A percentile compares a stretch with the other conserved stretches of the same genome.
Conservation (phyloP, 2,888 invertebrate species). For the Diplolepis rosae region DNA sequence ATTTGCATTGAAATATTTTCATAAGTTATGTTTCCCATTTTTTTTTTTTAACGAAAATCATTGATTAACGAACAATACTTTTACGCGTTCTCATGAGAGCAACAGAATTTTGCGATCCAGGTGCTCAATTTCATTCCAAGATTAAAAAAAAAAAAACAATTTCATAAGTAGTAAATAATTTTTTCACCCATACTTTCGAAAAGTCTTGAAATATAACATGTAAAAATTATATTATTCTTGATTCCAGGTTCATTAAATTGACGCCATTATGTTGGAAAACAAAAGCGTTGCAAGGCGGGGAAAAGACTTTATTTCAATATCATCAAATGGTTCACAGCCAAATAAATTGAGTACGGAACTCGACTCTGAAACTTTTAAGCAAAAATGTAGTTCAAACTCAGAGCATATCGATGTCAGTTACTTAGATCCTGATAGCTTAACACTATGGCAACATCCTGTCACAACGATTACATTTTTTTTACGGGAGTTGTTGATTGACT, state of each 20-base stretch:
- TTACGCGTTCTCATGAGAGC: no score
- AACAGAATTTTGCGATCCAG: no score
- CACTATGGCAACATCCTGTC: conserved; percentile 70
- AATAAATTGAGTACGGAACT: conserved; percentile 38
- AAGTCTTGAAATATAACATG: no score
- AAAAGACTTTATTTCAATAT: conserved; percentile 31
- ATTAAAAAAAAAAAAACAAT: no score
- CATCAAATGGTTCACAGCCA: conserved; percentile 59
- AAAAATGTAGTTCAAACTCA: conserved; percentile 38
- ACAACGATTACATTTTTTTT: conserved; percentile 69
- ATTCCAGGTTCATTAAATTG: neutral
- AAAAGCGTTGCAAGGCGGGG: conserved; percentile 2
- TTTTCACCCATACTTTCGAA: no score
- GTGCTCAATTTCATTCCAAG: no score
- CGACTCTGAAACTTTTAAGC: conserved; percentile 35
- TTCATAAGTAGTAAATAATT: no score
- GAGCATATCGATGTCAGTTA: conserved; percentile 42
- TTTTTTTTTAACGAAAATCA: no score
- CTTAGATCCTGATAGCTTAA: conserved; percentile 67
- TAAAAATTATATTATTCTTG: neutral
- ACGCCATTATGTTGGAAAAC: neutral
- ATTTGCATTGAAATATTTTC: no score
- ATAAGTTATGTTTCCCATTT: no score
- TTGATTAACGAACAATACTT: no score
- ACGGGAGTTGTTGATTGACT: conserved; percentile 67